Percentiles rank a stretch among this genome's conserved stretches.
Conservation (phyloP, 1,140 invertebrate genomes). For the Zaprionus nigranus region DNA sequence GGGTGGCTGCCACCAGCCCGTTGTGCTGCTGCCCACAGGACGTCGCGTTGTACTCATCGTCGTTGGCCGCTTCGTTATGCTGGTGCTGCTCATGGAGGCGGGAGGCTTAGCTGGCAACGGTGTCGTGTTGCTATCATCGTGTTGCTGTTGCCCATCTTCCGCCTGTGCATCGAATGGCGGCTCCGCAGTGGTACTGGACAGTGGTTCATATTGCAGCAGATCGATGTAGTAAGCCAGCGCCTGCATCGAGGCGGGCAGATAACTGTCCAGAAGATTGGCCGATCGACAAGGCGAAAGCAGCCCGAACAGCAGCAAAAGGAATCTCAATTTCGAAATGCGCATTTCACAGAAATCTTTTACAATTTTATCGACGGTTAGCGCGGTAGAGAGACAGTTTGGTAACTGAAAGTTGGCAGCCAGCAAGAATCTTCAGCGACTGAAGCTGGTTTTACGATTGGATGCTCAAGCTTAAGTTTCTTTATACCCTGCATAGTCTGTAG, state of each 20-base stretch:
- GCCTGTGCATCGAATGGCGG: conserved; percentile 64
- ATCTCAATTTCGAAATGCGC: conserved; percentile 45
- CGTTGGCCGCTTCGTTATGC: conserved; percentile 9
- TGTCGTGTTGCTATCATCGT: conserved; percentile 21
- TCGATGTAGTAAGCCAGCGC: conserved; percentile 84
- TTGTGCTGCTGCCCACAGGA: conserved; percentile 39
- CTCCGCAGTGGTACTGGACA: conserved; percentile 74
- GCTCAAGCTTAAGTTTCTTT: conserved; percentile 29
- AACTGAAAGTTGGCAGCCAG: conserved; percentile 60
- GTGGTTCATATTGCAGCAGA: conserved; percentile 80
- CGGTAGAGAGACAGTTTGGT: conserved; percentile 56
- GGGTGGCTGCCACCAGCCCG: conserved; percentile 63
- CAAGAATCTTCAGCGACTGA: conserved; percentile 39
- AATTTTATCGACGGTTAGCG: conserved; percentile 51
- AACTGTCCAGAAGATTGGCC: conserved; percentile 72
- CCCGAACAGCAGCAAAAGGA: conserved; percentile 36
- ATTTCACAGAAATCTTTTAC: conserved; percentile 45
- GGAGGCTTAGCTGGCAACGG: conserved; percentile 22
- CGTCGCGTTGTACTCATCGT: conserved; percentile 44
- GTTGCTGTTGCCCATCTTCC: conserved; percentile 33
- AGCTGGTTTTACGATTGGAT: conserved; percentile 47
- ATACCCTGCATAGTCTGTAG: conserved; percentile 24
- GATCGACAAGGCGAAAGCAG: conserved; percentile 42
- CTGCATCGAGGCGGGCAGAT: conserved; percentile 82
- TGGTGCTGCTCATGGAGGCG: conserved; percentile 19